Evolutionary conservation across 2,113 vertebrate genomes (phyloP).

Genomic region (Mesocricetus auratus): DNA sequence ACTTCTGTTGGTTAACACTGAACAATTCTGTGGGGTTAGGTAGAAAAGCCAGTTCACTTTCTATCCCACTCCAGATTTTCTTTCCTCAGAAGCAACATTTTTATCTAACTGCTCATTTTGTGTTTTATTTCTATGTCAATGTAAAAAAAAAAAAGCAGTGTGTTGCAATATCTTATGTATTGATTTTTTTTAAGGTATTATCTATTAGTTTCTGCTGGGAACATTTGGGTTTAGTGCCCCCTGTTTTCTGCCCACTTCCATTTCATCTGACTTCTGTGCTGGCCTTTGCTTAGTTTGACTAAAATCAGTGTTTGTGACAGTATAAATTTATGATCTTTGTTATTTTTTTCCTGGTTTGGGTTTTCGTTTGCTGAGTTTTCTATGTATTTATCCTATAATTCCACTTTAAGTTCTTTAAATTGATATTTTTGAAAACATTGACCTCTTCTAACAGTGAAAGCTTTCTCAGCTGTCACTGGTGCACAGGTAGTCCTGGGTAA

Average conservation of each 20-base stretch:
- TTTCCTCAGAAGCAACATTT: not conserved
- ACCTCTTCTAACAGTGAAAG: not conserved
- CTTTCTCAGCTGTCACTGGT: not conserved
- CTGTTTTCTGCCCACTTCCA: not conserved
- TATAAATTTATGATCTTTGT: slow-evolving; percentile 3
- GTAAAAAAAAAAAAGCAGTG: not conserved
- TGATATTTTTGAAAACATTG: not conserved
- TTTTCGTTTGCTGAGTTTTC: slow-evolving; percentile 33
- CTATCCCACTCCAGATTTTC: not conserved
- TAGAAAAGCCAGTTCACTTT: not conserved
- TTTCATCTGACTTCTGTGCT: not conserved
- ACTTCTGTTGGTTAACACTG: not conserved
- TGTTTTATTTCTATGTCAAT: not conserved
- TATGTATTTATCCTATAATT: slow-evolving; percentile 34
- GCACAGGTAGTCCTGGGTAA: not conserved
- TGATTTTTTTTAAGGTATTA: not conserved
- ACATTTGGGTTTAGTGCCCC: not conserved
- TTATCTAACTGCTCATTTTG: not conserved
- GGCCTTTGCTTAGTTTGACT: slow-evolving; percentile 11
- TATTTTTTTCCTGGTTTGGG: not conserved
- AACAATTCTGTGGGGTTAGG: not conserved
- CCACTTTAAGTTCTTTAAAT: slow-evolving; percentile 14
- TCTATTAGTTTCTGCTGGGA: not conserved
- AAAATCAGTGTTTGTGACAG: slow-evolving; percentile 7
- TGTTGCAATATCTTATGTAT: not conserved